These are phyloP conservation scores for Meta bourneti DNA, from an alignment of 2,888 invertebrate species.

Conservation along the genomic window DNA sequence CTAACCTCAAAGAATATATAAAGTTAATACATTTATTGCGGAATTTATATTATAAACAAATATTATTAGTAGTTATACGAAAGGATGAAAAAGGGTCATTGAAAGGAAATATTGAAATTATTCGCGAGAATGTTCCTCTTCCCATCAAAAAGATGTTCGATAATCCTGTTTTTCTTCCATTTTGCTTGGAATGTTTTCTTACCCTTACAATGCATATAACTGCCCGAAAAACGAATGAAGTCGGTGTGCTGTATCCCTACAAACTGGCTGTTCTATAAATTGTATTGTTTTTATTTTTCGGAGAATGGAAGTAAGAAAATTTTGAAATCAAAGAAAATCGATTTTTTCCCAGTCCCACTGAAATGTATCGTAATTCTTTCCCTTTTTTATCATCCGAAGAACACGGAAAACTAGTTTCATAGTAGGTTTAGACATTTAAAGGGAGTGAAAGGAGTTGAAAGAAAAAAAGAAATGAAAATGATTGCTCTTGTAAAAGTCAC, in stretches of 20 bases:
- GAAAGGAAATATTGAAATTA: neutral
- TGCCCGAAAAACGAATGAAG: neutral
- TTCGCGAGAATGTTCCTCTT: neutral
- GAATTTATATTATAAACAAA: too few relatives aligned
- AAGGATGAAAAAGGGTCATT: neutral
- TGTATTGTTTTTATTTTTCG: conserved; percentile 29
- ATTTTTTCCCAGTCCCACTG: neutral
- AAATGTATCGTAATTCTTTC: neutral
- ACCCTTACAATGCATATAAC: conserved; percentile 16
- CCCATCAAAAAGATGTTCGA: neutral
- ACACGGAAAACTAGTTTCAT: conserved; percentile 23
- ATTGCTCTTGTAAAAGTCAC: conserved; percentile 60
- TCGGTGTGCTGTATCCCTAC: conserved; percentile 1
- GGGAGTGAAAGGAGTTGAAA: conserved; percentile 5
- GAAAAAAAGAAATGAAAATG: conserved; percentile 16
- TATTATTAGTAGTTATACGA: too few relatives aligned
- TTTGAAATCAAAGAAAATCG: neutral
- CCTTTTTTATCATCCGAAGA: conserved; percentile 4
- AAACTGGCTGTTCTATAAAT: neutral
- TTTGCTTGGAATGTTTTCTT: conserved; percentile 32
- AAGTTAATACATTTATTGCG: too few relatives aligned
- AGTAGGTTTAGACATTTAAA: conserved; percentile 17
- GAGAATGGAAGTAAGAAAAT: neutral
- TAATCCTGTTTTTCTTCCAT: conserved; percentile 46
- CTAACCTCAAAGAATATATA: too few relatives aligned